Evolutionary conservation across 2,113 vertebrate genomes (phyloP).

Genomic region (Paradisaea rubra): DNA sequence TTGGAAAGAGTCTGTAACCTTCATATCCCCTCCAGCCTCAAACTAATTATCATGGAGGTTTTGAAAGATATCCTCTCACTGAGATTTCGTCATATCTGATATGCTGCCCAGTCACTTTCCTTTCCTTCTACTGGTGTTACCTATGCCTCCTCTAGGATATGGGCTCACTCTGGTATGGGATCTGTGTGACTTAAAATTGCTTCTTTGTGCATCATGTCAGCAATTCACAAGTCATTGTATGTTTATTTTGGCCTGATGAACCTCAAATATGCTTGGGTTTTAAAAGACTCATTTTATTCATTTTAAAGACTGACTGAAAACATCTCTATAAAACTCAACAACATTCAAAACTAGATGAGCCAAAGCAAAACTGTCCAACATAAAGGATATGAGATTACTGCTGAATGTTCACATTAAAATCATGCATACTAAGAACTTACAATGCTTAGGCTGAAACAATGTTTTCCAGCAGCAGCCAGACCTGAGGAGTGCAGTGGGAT

Average conservation of each 20-base stretch:
- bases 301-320: neutral
- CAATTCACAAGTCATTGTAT: neutral
- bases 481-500: neutral
- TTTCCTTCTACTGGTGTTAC: neutral
- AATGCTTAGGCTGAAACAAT: neutral
- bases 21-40: neutral
- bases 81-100: neutral
- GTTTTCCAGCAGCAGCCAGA: neutral
- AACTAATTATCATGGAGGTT: neutral
- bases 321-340: neutral
- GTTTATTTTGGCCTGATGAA: neutral
- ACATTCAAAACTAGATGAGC: neutral
- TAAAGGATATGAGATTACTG: neutral
- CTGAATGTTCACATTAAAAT: neutral
- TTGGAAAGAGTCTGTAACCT: neutral
- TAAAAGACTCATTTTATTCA: neutral
- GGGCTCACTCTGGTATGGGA: neutral
- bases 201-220: neutral
- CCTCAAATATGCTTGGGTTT: neutral
- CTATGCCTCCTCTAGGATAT: neutral
- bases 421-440: neutral
- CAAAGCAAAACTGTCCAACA: neutral
- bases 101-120: neutral
- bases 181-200: neutral
- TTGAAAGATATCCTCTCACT: neutral